These are phyloP conservation scores for Cyclophora albipunctata DNA, from an alignment of 2,888 invertebrate genomes.

Conservation along the genomic window DNA sequence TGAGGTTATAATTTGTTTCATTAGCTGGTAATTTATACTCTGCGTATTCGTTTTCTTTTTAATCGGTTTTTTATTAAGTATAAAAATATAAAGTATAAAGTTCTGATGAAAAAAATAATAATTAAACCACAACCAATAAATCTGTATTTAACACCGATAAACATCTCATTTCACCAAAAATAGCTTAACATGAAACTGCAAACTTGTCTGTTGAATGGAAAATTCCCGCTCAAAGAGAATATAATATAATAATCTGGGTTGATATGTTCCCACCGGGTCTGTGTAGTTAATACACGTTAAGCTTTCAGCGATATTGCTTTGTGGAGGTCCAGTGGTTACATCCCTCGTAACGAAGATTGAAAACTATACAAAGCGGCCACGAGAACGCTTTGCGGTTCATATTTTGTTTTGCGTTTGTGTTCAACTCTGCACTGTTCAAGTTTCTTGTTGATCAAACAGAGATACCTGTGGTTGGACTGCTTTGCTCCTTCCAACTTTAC, in stretches of 20 bases:
- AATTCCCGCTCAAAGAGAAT: constrained; percentile 8
- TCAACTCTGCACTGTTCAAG: constrained; percentile 27
- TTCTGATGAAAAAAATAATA: too few species aligned
- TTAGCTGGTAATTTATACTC: too few species aligned
- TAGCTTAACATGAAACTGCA: too few species aligned
- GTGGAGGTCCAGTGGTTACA: constrained; percentile 53
- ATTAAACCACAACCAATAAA: too few species aligned
- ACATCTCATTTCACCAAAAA: too few species aligned
- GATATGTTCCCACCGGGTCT: constrained; percentile 16
- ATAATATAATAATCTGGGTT: constrained; percentile 12
- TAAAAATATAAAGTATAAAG: too few species aligned
- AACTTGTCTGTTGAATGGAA: background rate
- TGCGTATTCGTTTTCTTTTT: too few species aligned
- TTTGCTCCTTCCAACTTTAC: constrained; percentile 1
- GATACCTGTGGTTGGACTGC: constrained; percentile 25
- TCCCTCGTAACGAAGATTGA: constrained; percentile 64
- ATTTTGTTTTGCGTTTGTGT: constrained; percentile 44
- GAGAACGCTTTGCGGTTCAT: constrained; percentile 64
- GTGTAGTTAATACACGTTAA: constrained; percentile 52
- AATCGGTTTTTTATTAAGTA: too few species aligned
- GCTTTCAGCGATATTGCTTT: constrained; percentile 66
- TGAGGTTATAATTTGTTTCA: too few species aligned
- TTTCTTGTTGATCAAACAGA: constrained; percentile 33
- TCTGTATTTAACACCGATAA: background rate
- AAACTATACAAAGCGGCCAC: constrained; percentile 65